Conservation (phyloP, 2,797 vertebrate genomes). For the Zalophus californianus region DNA sequence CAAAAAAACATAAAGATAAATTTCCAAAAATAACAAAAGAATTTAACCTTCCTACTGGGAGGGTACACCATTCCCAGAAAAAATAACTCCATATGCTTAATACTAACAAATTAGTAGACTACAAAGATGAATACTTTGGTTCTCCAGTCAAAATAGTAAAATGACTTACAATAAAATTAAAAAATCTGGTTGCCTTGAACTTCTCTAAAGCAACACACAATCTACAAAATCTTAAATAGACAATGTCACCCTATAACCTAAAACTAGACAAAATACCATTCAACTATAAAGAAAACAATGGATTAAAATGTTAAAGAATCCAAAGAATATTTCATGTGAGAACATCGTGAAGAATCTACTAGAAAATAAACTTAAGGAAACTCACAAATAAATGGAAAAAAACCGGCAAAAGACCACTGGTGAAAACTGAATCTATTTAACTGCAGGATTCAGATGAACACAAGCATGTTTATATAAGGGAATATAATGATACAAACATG, state of each 20-base stretch:
- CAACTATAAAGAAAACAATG: background rate
- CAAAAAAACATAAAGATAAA: background rate
- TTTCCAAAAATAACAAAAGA: background rate
- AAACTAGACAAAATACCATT: constrained; percentile 4
- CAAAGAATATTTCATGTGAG: background rate
- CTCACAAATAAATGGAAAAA: background rate
- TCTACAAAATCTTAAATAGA: background rate
- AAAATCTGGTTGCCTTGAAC: background rate
- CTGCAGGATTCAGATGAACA: background rate
- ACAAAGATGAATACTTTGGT: background rate
- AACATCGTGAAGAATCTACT: background rate
- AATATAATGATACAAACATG: background rate
- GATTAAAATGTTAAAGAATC: constrained; percentile 41
- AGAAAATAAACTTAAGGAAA: constrained; percentile 17
- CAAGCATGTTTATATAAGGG: background rate
- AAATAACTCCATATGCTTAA: background rate
- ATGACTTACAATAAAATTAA: background rate
- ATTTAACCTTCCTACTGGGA: background rate
- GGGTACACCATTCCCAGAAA: background rate
- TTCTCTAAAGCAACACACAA: background rate
- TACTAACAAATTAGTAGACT: background rate
- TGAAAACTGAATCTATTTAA: background rate
- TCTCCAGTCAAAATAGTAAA: background rate
- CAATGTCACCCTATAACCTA: background rate
- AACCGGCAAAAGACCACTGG: background rate